Percentiles rank a stretch among this genome's conserved stretches.
Conservation (phyloP, 1,140 invertebrate genomes). For the Nebria ingens region DNA sequence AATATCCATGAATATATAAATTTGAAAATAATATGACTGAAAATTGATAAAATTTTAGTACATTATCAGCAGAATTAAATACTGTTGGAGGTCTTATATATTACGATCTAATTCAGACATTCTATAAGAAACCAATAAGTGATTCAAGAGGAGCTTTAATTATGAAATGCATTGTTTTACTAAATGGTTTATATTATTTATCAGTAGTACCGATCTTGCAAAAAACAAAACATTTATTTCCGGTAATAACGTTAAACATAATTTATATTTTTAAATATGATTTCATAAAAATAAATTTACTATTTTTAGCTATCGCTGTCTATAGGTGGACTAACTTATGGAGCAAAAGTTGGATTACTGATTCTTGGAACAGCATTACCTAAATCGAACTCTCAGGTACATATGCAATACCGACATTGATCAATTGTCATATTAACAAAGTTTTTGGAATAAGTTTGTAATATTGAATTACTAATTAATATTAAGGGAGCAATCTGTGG, state of each 20-base stretch:
- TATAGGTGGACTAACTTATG: conserved; percentile 38
- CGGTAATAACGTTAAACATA: no score
- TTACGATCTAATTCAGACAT: conserved; percentile 39
- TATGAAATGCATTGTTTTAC: conserved; percentile 22
- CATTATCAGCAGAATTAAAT: conserved; percentile 36
- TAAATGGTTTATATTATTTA: conserved; percentile 29
- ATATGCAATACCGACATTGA: no score
- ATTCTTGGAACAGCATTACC: conserved; percentile 41
- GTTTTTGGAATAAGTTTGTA: no score
- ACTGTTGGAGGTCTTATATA: conserved; percentile 43
- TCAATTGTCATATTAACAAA: no score
- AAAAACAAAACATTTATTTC: no score
- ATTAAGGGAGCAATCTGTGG: no score
- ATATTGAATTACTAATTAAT: no score
- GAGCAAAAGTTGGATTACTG: conserved; percentile 43
- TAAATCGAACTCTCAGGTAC: conserved; percentile 38
- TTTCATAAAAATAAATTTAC: not conserved
- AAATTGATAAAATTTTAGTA: conserved; percentile 23
- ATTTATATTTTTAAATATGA: no score
- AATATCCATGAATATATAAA: no score
- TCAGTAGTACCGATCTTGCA: conserved; percentile 38
- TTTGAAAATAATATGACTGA: no score
- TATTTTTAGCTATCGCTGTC: conserved; percentile 20
- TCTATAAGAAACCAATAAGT: conserved; percentile 22
- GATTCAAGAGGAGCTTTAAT: conserved; percentile 25